Conservation (phyloP, 2,113 vertebrate species). For the Procavia capensis region DNA sequence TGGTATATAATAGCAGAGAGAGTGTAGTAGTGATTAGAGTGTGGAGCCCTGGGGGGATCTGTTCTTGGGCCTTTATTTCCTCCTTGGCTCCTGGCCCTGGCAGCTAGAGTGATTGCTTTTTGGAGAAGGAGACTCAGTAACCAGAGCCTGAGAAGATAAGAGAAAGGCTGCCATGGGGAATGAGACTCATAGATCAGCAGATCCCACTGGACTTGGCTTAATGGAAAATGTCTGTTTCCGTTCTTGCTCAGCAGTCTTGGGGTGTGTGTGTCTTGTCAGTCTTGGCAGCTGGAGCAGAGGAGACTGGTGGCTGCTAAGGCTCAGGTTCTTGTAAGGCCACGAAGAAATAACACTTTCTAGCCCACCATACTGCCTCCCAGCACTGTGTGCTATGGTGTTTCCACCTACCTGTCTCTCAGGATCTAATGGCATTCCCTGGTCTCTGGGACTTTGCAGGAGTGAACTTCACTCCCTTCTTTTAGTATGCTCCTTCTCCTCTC, state of each 20-base stretch:
- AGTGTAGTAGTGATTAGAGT: neutral
- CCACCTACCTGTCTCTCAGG: neutral
- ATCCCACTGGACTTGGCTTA: conserved; percentile 73
- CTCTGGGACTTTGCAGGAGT: neutral
- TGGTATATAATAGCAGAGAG: neutral
- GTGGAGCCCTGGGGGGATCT: neutral
- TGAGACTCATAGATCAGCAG: conserved; percentile 48
- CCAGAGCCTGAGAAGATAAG: conserved; percentile 72
- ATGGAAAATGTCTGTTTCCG: conserved; percentile 81
- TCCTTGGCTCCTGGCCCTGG: conserved; percentile 71
- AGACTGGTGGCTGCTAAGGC: conserved; percentile 48
- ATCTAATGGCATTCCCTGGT: neutral
- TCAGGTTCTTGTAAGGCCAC: conserved; percentile 38
- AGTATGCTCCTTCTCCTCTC: neutral
- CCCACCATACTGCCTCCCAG: neutral
- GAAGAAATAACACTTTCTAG: conserved; percentile 4
- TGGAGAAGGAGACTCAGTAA: conserved; percentile 51
- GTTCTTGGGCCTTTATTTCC: conserved; percentile 57
- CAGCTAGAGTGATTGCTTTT: conserved; percentile 68
- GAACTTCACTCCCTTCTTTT: neutral
- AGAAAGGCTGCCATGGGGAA: conserved; percentile 54
- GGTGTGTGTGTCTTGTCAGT: conserved; percentile 72
- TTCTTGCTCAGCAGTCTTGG: conserved; percentile 68
- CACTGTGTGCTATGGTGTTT: neutral
- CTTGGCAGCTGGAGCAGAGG: conserved; percentile 67